A percentile compares a stretch with the other conserved stretches of the same genome.
Evolutionary conservation across 2,113 vertebrate species (phyloP).

Genomic region (Pseudopipra pipra): DNA sequence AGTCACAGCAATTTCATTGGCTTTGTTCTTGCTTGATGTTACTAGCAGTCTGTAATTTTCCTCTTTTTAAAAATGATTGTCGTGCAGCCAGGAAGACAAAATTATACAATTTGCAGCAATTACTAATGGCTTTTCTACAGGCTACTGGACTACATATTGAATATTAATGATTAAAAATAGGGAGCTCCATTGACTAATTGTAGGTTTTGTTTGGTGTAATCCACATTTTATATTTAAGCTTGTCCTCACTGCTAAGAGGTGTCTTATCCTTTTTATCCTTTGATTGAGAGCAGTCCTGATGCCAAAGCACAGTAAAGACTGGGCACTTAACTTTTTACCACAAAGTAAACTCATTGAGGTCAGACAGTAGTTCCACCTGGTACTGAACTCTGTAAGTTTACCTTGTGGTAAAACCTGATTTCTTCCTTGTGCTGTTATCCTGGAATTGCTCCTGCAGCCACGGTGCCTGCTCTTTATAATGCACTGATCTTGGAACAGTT

Average conservation of each 20-base stretch:
- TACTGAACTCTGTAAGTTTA: background rate
- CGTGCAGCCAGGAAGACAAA: background rate
- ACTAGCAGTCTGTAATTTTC: background rate
- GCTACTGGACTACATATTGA: background rate
- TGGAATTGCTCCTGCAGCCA: background rate
- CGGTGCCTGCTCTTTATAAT: background rate
- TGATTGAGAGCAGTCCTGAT: background rate
- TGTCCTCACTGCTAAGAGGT: background rate
- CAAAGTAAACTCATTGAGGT: background rate
- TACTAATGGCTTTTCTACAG: background rate
- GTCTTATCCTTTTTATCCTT: background rate
- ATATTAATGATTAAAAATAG: background rate
- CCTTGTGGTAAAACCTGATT: background rate
- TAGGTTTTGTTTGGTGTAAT: background rate
- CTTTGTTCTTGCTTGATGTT: background rate
- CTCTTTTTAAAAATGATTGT: background rate
- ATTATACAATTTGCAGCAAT: accelerated
- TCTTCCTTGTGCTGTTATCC: background rate
- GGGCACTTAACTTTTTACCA: background rate
- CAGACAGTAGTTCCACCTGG: background rate
- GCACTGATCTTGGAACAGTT: background rate
- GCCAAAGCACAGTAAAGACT: background rate
- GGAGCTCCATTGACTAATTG: background rate
- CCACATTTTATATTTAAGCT: background rate
- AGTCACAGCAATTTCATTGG: background rate